These are phyloP conservation scores for Orchesellides sinensis DNA, from an alignment of 2,888 invertebrate genomes.

Conservation along the genomic window DNA sequence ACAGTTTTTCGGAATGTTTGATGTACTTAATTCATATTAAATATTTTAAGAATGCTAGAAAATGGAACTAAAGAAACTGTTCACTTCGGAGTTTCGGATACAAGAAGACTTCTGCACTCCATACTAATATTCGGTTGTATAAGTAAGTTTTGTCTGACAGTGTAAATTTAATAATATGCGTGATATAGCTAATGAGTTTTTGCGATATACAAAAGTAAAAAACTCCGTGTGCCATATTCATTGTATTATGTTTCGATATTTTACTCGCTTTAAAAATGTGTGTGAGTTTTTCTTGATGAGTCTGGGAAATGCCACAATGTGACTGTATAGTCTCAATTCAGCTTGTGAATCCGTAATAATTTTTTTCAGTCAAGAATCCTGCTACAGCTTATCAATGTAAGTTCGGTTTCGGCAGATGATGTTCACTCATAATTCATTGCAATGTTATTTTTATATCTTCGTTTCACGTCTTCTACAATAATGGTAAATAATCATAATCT, in stretches of 20 bases:
- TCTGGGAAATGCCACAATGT: conserved; percentile 13
- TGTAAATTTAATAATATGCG: conserved; percentile 12
- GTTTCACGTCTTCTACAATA: too few species aligned
- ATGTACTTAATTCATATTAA: background rate
- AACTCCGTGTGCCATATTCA: conserved; percentile 20
- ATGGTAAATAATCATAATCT: too few species aligned
- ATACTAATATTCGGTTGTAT: background rate
- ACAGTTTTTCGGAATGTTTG: conserved; percentile 20
- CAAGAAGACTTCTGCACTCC: background rate
- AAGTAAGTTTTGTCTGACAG: background rate
- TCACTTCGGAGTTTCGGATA: background rate
- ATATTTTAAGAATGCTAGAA: conserved; percentile 1
- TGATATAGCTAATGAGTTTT: conserved; percentile 23
- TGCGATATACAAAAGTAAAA: conserved; percentile 58
- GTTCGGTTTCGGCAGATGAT: conserved; percentile 14
- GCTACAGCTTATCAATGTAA: conserved; percentile 15
- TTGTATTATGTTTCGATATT: conserved; percentile 16
- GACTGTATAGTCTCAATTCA: conserved; percentile 13
- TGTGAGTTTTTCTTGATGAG: conserved; percentile 31
- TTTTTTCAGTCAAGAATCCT: conserved; percentile 23
- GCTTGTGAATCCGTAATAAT: conserved; percentile 8
- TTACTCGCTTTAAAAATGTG: conserved; percentile 26
- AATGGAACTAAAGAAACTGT: background rate
- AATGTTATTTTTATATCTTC: too few species aligned
- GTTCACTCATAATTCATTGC: background rate